phyloP scores from a whole-genome alignment of 2,797 vertebrate genomes.

The Xiphorhynchus erythropygius region DNA sequence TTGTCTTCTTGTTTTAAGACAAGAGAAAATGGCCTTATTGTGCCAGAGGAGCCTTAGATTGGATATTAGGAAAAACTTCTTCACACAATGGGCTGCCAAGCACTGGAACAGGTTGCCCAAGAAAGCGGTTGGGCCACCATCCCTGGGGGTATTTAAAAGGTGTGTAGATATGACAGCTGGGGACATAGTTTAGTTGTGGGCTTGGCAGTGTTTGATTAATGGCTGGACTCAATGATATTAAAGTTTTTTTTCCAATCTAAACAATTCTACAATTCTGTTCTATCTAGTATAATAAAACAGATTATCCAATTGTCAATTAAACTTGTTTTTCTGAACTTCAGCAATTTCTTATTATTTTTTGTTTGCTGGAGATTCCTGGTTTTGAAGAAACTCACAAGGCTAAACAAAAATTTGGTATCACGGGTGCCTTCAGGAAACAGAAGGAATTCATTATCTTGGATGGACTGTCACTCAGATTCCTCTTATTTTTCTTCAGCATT shows the following conservation, averaged over 20 bases:
- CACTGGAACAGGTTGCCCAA: not conserved
- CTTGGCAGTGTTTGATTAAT: not conserved
- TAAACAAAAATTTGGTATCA: not conserved
- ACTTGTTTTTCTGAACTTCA: not conserved
- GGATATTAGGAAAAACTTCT: not conserved
- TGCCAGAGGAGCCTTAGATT: not conserved
- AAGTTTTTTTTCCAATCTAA: not conserved
- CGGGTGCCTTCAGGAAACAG: not conserved
- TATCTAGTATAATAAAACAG: not conserved
- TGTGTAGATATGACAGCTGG: not conserved
- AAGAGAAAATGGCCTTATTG: not conserved
- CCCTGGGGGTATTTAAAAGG: not conserved
- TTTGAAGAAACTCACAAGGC: not conserved
- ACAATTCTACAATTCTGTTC: accelerated
- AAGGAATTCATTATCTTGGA: not conserved
- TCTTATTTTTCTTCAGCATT: not conserved
- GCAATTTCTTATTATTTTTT: not conserved
- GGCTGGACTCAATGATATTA: not conserved
- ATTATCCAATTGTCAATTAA: not conserved
- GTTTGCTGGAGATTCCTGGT: not conserved
- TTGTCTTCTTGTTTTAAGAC: not conserved
- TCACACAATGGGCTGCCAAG: not conserved
- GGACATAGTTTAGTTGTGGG: not conserved
- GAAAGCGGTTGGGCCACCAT: not conserved
- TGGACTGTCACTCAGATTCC: not conserved